Percentiles rank a stretch among this genome's conserved stretches.
phyloP scores from a whole-genome alignment of 2,888 invertebrate species.

The Hyposoter dolosus region DNA sequence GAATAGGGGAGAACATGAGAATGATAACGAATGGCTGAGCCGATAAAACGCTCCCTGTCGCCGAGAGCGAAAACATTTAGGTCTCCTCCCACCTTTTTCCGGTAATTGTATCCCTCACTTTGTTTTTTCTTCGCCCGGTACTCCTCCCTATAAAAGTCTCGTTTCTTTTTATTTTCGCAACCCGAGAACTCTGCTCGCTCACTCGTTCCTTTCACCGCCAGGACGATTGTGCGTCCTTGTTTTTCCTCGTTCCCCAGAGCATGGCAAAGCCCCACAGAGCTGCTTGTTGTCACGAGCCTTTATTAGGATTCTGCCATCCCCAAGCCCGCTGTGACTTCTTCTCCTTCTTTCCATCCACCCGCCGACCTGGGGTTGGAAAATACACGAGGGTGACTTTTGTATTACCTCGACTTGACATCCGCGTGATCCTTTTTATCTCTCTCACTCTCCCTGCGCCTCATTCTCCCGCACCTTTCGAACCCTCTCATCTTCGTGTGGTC shows the following conservation, averaged over 20 bases:
- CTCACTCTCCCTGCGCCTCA: constrained; percentile 5
- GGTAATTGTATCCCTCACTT: constrained; percentile 63
- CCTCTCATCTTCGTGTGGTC: constrained; percentile 57
- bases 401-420: constrained; percentile 82
- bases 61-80: constrained; percentile 72
- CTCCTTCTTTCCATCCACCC: constrained; percentile 62
- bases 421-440: constrained; percentile 64
- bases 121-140: constrained; percentile 48
- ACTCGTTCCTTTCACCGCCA: constrained; percentile 51
- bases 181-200: constrained; percentile 14
- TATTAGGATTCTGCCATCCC: constrained; percentile 77
- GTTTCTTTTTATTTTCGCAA: constrained; percentile 56
- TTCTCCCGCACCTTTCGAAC: constrained; percentile 1
- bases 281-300: constrained; percentile 78
- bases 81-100: constrained; percentile 58
- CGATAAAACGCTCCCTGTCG: constrained; percentile 74
- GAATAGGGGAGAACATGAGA: constrained; percentile 39
- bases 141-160: constrained; percentile 59
- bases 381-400: constrained; percentile 82
- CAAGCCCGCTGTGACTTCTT: constrained; percentile 62
- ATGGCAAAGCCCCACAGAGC: constrained; percentile 69
- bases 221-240: constrained; percentile 46
- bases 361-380: constrained; percentile 49
- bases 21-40: constrained; percentile 51
- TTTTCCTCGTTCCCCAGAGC: constrained; percentile 34